A percentile compares a stretch with the other conserved stretches of the same genome.
Evolutionary conservation across 2,888 invertebrate genomes (phyloP).

Genomic region (Rhyacophila evoluta): DNA sequence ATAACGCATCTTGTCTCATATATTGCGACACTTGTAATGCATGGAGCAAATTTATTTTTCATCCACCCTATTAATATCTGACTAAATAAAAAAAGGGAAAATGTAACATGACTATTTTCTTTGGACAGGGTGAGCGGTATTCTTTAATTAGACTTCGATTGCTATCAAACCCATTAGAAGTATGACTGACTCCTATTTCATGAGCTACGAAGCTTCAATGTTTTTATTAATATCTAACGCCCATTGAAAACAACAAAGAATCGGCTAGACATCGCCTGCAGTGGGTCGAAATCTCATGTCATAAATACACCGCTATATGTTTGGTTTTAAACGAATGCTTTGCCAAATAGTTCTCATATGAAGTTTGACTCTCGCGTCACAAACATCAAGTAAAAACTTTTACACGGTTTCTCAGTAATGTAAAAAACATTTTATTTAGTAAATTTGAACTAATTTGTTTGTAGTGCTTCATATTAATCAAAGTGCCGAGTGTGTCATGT

Average conservation of each 20-base stretch:
- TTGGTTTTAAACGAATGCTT: conserved; percentile 47
- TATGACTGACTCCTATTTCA: neutral
- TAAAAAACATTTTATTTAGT: neutral
- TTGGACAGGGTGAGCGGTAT: too few relatives aligned
- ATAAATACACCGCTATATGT: neutral
- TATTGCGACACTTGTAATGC: too few relatives aligned
- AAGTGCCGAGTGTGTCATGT: neutral
- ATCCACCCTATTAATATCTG: too few relatives aligned
- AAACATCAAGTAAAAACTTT: conserved; percentile 34
- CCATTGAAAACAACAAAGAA: neutral
- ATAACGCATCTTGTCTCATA: too few relatives aligned
- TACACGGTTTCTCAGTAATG: neutral
- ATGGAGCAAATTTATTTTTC: too few relatives aligned
- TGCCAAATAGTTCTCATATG: conserved; percentile 44
- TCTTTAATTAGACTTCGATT: too few relatives aligned
- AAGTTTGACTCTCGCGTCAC: conserved; percentile 49
- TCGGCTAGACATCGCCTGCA: neutral
- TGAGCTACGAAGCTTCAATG: too few relatives aligned
- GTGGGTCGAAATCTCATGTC: neutral
- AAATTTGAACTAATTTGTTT: neutral
- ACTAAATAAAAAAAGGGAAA: too few relatives aligned
- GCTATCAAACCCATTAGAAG: neutral
- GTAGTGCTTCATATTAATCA: neutral
- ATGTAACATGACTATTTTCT: too few relatives aligned
- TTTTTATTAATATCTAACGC: neutral